Base-by-base conservation (phyloP, 1,140 invertebrate species). In the Polypedilum pembai region DNA sequence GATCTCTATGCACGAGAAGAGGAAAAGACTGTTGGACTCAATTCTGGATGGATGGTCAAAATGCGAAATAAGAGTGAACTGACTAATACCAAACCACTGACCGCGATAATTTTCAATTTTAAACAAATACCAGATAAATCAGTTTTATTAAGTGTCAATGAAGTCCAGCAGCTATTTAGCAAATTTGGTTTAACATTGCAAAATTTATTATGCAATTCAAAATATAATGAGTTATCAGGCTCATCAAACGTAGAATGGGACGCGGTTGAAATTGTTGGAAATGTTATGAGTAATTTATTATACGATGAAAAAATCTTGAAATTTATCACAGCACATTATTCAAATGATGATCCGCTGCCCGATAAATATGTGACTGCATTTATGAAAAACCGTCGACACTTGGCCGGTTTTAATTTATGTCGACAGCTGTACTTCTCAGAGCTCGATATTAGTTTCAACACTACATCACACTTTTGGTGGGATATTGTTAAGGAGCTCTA, bases 221-320 rank as follows among this genome's bases (percentile, higher is more conserved):
- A 89, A 3, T 95, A 94, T 79, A 85, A 88, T n/a, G 92, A 95
- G 81, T 86, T 95, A 0, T 86, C 92, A 7, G 94, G 94, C 1
- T 81, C 93, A 2, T 91, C 88, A 0, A 94, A 94, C 80, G 86
- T 97, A 0, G 95, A 98, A 83, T 96, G 93, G 93, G 96, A 98
- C 83, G 91, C 92, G 10, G 88, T 91, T 0, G 88, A 91, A 79
- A 87, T 95, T 0, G 90, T 90, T 66, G 87, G 90, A 0, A 85
- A 93, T 78, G 91, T 97, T 72, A 88, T 98, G 87, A 86, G 86
- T 12, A 89, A 92, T 80, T 95, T 92, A 89, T 82, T 95, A 0
- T 89, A 90, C 76, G 89, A 94, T 79, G 86, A 89, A 40, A 81
- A 85, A 0, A 86, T 90, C 0, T 83, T 96, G 12, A 84, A 87